Percentiles rank a stretch among this genome's conserved stretches.
These are phyloP conservation scores for Hemicrepidius hirtus DNA, from an alignment of 2,888 invertebrate genomes.

Conservation along the genomic window DNA sequence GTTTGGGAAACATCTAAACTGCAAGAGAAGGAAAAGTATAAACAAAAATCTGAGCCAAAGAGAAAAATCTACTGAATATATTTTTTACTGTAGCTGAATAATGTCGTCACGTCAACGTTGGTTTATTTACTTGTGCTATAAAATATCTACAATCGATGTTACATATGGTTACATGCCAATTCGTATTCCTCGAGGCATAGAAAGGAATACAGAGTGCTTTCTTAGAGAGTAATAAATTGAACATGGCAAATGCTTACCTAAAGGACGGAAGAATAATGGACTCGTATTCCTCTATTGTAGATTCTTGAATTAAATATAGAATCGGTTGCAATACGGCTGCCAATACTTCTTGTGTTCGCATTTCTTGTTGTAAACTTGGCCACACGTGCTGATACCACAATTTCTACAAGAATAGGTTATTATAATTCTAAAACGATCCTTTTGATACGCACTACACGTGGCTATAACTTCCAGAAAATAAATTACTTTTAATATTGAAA, in stretches of 20 bases:
- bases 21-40: too few relatives aligned
- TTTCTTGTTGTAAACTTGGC: constrained; percentile 90
- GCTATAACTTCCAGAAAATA: too few relatives aligned
- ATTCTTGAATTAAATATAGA: constrained; percentile 87
- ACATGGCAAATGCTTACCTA: constrained; percentile 77
- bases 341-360: constrained; percentile 89
- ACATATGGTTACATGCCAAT: not conserved
- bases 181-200: too few relatives aligned
- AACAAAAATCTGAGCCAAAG: too few relatives aligned
- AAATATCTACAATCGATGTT: constrained; percentile 4
- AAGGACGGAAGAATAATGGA: constrained; percentile 87
- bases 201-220: constrained; percentile 23
- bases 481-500: too few relatives aligned
- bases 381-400: constrained; percentile 96
- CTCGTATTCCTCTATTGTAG: constrained; percentile 86
- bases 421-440: too few relatives aligned
- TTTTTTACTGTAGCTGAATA: not conserved
- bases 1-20: constrained; percentile 19
- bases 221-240: constrained; percentile 28
- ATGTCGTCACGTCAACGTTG: not conserved
- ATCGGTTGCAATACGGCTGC: constrained; percentile 90
- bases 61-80: not conserved
- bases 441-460: too few relatives aligned
- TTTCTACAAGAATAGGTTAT: constrained; percentile 85
- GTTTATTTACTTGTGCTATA: constrained; percentile 1